A percentile compares a stretch with the other conserved stretches of the same genome.
Conservation (phyloP, 2,113 vertebrate genomes). For the Pseudonaja textilis region DNA sequence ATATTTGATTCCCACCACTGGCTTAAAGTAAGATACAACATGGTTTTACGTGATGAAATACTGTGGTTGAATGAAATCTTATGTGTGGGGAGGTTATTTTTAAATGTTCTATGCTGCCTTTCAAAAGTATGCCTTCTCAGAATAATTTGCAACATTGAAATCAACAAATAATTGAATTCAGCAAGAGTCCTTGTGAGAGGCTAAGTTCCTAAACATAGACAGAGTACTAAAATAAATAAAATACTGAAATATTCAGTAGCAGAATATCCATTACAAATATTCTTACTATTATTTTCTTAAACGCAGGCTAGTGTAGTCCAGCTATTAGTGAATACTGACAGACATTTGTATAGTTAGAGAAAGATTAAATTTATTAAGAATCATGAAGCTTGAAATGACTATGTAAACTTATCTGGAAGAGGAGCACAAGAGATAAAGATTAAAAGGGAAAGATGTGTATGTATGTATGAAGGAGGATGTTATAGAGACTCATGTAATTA, state of each 20-base stretch:
- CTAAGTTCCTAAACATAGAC: neutral
- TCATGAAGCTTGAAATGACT: neutral
- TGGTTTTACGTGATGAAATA: neutral
- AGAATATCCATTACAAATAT: neutral
- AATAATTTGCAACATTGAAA: neutral
- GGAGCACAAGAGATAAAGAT: neutral
- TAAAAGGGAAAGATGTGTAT: neutral
- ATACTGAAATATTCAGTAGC: neutral
- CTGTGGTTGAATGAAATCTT: neutral
- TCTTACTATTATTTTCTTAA: neutral
- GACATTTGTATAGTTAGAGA: neutral
- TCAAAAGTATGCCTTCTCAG: neutral
- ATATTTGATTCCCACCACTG: no score
- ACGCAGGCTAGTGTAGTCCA: neutral
- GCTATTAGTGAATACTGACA: neutral
- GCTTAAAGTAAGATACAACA: neutral
- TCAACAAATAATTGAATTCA: neutral
- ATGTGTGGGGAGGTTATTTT: neutral
- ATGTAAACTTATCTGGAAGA: neutral
- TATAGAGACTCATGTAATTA: neutral
- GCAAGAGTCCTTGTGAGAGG: neutral
- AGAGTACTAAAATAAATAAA: neutral
- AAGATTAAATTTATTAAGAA: neutral
- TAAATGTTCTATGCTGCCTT: neutral
- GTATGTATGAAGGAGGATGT: neutral